Evolutionary conservation across 2,113 vertebrate species (phyloP).

Genomic region (Cyanoramphus novaezelandiae): DNA sequence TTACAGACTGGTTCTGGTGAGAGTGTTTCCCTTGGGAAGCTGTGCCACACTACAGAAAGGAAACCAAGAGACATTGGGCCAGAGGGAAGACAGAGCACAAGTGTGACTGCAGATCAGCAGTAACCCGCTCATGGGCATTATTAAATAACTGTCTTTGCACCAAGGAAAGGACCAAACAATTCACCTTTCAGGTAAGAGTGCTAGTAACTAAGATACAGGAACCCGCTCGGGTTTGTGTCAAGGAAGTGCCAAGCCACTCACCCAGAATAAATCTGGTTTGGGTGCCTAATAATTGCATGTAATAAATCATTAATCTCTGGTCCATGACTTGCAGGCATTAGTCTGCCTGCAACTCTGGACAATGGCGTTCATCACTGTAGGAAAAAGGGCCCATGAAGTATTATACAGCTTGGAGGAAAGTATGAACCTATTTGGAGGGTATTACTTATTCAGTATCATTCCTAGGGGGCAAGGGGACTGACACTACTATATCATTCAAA

Average conservation of each 20-base stretch:
- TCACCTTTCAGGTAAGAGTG: background rate
- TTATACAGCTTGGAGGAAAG: background rate
- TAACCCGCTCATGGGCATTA: background rate
- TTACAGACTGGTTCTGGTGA: background rate
- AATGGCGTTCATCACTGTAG: background rate
- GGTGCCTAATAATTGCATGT: background rate
- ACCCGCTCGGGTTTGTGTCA: background rate
- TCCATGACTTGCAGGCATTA: background rate
- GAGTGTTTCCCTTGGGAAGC: rapidly evolving
- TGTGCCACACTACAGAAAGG: background rate
- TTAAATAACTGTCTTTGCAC: background rate
- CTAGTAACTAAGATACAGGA: background rate
- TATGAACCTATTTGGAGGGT: background rate
- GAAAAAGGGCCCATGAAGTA: background rate
- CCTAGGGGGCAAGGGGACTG: background rate
- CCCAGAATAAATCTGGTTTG: background rate
- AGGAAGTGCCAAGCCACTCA: background rate
- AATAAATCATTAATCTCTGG: background rate
- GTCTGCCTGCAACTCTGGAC: background rate
- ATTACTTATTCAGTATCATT: background rate
- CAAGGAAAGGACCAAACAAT: background rate
- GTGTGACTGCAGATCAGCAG: background rate
- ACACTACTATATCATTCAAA: background rate
- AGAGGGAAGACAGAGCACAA: background rate
- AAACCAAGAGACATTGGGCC: background rate